A percentile compares a stretch with the other conserved stretches of the same genome.
These are phyloP conservation scores for Drosophila diplacantha DNA, from an alignment of 2,888 invertebrate species.

Conservation along the genomic window DNA sequence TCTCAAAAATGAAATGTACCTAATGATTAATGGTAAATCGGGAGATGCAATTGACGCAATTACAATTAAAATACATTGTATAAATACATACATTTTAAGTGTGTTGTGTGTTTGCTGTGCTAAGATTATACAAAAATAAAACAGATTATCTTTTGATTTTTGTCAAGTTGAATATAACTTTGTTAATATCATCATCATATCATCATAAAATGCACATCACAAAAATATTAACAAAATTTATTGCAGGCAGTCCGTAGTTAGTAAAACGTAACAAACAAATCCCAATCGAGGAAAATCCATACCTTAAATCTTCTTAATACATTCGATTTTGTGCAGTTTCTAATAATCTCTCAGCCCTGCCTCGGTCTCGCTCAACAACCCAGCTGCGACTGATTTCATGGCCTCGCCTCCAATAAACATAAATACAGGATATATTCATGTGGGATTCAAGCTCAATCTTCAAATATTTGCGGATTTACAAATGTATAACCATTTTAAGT, in stretches of 20 bases:
- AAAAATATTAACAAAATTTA: slow-evolving; percentile 75
- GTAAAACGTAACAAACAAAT: slow-evolving; percentile 70
- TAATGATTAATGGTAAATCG: slow-evolving; percentile 37
- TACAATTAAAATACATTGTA: slow-evolving; percentile 50
- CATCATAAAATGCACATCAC: slow-evolving; percentile 71
- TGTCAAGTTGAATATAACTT: slow-evolving; percentile 74
- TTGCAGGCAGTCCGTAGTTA: slow-evolving; percentile 77
- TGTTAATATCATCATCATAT: slow-evolving; percentile 72
- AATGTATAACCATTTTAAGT: slow-evolving; percentile 9
- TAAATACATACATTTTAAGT: slow-evolving; percentile 50
- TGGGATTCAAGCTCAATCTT: slow-evolving; percentile 13
- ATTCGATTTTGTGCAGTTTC: slow-evolving; percentile 44
- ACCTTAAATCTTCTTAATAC: slow-evolving; percentile 44
- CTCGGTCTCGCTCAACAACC: slow-evolving; percentile 10
- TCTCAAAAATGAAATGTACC: slow-evolving; percentile 29
- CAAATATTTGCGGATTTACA: slow-evolving; percentile 34
- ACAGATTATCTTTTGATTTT: slow-evolving; percentile 72
- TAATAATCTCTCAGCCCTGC: slow-evolving; percentile 43
- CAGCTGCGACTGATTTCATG: slow-evolving; percentile 10
- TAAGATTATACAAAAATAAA: slow-evolving; percentile 71
- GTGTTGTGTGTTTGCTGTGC: slow-evolving; percentile 30
- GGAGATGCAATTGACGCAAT: slow-evolving; percentile 50
- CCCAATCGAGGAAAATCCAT: slow-evolving; percentile 60
- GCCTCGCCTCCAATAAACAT: slow-evolving; percentile 14
- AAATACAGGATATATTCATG: slow-evolving; percentile 7